These are phyloP conservation scores for Alethe diademata DNA, from an alignment of 2,113 vertebrate species.

Conservation along the genomic window DNA sequence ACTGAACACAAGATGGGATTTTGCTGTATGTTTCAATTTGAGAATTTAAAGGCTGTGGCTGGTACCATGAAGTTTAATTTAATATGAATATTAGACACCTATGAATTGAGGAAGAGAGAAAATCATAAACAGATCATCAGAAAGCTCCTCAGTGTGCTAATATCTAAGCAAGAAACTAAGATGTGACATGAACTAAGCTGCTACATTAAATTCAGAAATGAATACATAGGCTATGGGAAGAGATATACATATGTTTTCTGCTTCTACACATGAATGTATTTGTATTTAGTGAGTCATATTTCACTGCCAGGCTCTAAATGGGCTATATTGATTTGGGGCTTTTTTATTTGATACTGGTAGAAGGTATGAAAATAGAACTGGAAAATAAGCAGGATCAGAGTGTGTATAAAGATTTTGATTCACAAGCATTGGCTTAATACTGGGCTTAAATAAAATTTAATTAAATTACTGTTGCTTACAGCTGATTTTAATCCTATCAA, in stretches of 20 bases:
- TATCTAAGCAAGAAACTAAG: slow-evolving; percentile 37
- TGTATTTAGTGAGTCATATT: not conserved
- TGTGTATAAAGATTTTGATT: not conserved
- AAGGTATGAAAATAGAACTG: not conserved
- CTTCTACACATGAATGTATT: not conserved
- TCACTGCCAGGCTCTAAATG: not conserved
- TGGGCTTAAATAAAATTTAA: not conserved
- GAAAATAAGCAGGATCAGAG: not conserved
- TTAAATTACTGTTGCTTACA: not conserved
- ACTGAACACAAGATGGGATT: slow-evolving; percentile 3
- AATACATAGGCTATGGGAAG: not conserved
- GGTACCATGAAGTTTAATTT: slow-evolving; percentile 40
- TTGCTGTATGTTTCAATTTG: not conserved
- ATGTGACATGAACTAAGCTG: slow-evolving; percentile 19
- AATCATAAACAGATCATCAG: slow-evolving; percentile 25
- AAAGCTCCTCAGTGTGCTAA: slow-evolving; percentile 16
- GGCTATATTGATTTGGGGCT: not conserved
- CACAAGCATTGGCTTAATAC: not conserved
- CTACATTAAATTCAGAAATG: not conserved
- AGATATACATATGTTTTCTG: slow-evolving; percentile 24
- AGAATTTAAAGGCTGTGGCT: not conserved
- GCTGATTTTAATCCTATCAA: not conserved
- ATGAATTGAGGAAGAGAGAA: slow-evolving; percentile 16
- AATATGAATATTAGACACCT: slow-evolving; percentile 31
- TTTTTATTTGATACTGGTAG: not conserved